Evolutionary conservation across 2,888 invertebrate genomes (phyloP).

Genomic region (Agrotis ipsilon): DNA sequence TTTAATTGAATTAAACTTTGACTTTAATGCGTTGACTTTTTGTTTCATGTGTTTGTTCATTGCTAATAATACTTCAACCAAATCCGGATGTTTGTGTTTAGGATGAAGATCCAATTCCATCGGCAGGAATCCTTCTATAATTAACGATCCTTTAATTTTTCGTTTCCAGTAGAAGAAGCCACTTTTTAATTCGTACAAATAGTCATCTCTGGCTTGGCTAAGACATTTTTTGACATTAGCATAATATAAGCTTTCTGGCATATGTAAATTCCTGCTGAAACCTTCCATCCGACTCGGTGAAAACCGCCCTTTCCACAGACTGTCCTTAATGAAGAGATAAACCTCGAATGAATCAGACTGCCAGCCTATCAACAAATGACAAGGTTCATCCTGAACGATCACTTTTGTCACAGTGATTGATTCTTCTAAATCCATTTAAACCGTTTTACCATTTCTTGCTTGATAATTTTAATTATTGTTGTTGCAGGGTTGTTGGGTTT

Average conservation of each 20-base stretch:
- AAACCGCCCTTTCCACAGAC: slow-evolving; percentile 81
- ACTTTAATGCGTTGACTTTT: slow-evolving; percentile 68
- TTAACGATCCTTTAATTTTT: slow-evolving; percentile 67
- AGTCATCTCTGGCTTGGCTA: slow-evolving; percentile 73
- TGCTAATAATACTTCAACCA: slow-evolving; percentile 77
- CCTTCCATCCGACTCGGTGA: slow-evolving; percentile 77
- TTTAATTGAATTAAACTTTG: slow-evolving; percentile 70
- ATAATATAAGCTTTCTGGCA: slow-evolving; percentile 74
- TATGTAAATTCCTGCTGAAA: slow-evolving; percentile 79
- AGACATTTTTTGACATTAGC: slow-evolving; percentile 73
- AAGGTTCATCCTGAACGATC: slow-evolving; percentile 67
- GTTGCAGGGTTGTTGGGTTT: slow-evolving; percentile 7
- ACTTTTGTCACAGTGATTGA: slow-evolving; percentile 79
- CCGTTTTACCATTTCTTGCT: slow-evolving; percentile 37
- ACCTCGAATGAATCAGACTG: slow-evolving; percentile 79
- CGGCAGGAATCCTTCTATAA: slow-evolving; percentile 83
- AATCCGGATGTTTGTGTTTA: slow-evolving; percentile 70
- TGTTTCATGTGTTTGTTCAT: slow-evolving; percentile 76
- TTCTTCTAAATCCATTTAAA: slow-evolving; percentile 77
- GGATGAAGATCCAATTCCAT: slow-evolving; percentile 73
- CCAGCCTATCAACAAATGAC: slow-evolving; percentile 81
- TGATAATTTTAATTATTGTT: slow-evolving; percentile 7
- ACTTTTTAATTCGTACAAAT: slow-evolving; percentile 79
- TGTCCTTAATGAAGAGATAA: slow-evolving; percentile 74
- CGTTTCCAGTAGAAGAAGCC: slow-evolving; percentile 85